phyloP scores from a whole-genome alignment of 1,140 invertebrate genomes.

The Sitophilus oryzae region DNA sequence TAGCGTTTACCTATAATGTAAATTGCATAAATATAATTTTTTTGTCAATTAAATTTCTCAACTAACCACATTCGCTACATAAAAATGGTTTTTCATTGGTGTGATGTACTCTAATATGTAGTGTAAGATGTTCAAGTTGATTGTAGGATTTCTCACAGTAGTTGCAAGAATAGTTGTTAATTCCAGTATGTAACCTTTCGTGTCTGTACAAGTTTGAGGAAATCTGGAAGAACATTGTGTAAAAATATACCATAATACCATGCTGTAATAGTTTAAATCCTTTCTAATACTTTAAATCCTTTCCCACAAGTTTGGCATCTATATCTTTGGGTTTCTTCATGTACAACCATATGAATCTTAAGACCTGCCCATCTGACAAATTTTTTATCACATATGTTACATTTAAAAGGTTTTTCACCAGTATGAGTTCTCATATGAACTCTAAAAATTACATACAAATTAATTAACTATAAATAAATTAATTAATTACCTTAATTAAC shows the following conservation, averaged over 20 bases:
- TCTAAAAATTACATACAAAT: constrained; percentile 20
- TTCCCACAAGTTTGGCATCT: constrained; percentile 18
- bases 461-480: background rate
- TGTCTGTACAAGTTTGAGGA: constrained; percentile 13
- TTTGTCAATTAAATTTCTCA: background rate
- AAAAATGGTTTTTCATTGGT: constrained; percentile 62
- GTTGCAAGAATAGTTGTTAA: background rate
- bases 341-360: constrained; percentile 8
- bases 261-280: background rate
- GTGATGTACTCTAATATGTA: constrained; percentile 46
- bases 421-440: constrained; percentile 44
- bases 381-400: constrained; percentile 42
- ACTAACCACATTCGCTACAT: constrained; percentile 55
- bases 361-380: constrained; percentile 38
- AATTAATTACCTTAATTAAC: background rate
- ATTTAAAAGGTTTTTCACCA: constrained; percentile 45
- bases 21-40: background rate
- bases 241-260: background rate
- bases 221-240: background rate
- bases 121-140: constrained; percentile 37
- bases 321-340: constrained; percentile 2
- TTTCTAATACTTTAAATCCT: constrained; percentile 7
- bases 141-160: constrained; percentile 35
- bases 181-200: constrained; percentile 5
- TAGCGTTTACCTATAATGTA: constrained; percentile 44